phyloP scores from a whole-genome alignment of 2,888 invertebrate genomes.

The Hemistola chrysoprasaria region DNA sequence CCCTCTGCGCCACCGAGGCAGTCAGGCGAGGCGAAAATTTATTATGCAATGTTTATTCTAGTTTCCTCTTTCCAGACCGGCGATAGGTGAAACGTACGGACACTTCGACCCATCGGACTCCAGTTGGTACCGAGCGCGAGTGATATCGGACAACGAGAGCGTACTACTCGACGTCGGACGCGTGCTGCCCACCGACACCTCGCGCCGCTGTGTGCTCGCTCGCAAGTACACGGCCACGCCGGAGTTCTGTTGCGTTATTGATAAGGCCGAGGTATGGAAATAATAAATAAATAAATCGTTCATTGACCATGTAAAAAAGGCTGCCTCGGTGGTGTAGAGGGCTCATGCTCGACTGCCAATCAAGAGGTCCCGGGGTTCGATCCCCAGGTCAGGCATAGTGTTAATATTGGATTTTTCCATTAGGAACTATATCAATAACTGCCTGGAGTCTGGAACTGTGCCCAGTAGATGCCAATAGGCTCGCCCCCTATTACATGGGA shows the following conservation, averaged over 20 bases:
- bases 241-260: slow-evolving; percentile 57
- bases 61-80: slow-evolving; percentile 35
- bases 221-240: slow-evolving; percentile 39
- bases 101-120: slow-evolving; percentile 48
- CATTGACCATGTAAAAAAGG: no score
- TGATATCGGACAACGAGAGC: slow-evolving; percentile 34
- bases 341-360: no score
- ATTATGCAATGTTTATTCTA: background rate
- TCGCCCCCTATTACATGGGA: no score
- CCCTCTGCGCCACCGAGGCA: no score
- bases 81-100: slow-evolving; percentile 52
- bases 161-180: slow-evolving; percentile 55
- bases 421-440: no score
- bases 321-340: no score
- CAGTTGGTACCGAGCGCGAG: slow-evolving; percentile 66
- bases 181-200: slow-evolving; percentile 28
- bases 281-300: no score
- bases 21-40: background rate
- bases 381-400: no score
- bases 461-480: no score
- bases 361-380: no score
- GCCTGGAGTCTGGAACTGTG: no score
- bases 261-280: slow-evolving; percentile 45
- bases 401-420: no score
- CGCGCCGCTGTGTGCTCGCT: slow-evolving; percentile 36